A percentile compares a stretch with the other conserved stretches of the same genome.
These are phyloP conservation scores for Pseudococcus viburni DNA, from an alignment of 2,888 invertebrate genomes.

Conservation along the genomic window DNA sequence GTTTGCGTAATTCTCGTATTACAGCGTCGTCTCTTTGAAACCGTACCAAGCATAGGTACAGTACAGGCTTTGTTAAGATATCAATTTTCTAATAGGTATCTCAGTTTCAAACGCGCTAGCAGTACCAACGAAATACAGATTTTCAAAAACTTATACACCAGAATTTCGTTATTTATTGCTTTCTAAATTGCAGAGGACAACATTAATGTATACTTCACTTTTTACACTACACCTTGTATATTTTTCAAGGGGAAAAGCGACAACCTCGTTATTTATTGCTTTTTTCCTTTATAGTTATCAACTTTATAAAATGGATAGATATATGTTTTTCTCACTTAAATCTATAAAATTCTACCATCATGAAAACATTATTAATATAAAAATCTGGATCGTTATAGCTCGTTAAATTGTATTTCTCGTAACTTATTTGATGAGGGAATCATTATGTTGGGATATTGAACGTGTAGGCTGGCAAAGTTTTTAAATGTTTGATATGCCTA, in stretches of 20 bases:
- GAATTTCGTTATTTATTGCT: conserved; percentile 48
- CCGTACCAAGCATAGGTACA: not conserved
- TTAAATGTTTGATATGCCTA: no score
- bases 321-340: conserved; percentile 19
- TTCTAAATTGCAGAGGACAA: conserved; percentile 53
- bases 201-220: conserved; percentile 32
- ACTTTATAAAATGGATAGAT: not conserved
- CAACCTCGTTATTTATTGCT: conserved; percentile 26
- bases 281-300: conserved; percentile 24
- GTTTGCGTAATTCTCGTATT: conserved; percentile 1
- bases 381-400: not conserved
- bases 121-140: conserved; percentile 15
- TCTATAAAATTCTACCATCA: not conserved
- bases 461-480: no score
- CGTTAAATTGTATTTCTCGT: no score
- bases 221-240: conserved; percentile 39
- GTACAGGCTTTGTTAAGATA: conserved; percentile 30
- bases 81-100: conserved; percentile 40
- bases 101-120: conserved; percentile 8
- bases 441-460: no score
- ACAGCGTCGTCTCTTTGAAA: not conserved
- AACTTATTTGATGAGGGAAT: no score
- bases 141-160: conserved; percentile 23
- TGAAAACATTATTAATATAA: not conserved
- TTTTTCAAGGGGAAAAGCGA: conserved; percentile 22